These are phyloP conservation scores for Stenopsyche tienmushanensis DNA, from an alignment of 1,140 invertebrate genomes.

Conservation along the genomic window DNA sequence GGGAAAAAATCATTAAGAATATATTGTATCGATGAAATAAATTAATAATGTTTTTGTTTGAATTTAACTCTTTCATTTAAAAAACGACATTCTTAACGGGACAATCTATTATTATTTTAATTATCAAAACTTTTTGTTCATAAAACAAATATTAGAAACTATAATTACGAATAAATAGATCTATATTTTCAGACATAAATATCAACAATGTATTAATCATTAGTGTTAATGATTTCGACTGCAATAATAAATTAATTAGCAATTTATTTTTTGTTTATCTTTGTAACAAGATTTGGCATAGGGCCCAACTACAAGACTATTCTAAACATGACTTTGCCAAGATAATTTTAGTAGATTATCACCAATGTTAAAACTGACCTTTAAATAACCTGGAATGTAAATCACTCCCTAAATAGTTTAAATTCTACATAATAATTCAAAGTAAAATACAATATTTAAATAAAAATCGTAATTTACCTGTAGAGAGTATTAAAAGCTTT, in stretches of 20 bases:
- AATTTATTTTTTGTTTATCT: conserved; percentile 37
- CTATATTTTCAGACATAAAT: too few species aligned
- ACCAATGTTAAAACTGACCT: conserved; percentile 15
- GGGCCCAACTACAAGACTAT: conserved; percentile 27
- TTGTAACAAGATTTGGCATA: conserved; percentile 39
- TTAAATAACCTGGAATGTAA: conserved; percentile 1
- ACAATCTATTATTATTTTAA: too few species aligned
- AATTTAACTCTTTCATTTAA: too few species aligned
- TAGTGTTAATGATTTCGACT: neutral
- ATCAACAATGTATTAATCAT: neutral
- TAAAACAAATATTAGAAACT: too few species aligned
- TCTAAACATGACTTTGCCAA: conserved; percentile 33
- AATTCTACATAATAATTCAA: neutral
- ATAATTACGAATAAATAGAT: too few species aligned
- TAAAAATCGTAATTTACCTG: conserved; percentile 57
- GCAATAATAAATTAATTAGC: conserved; percentile 37
- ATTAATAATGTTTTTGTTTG: too few species aligned
- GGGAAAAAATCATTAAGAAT: too few species aligned
- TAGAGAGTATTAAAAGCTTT: conserved; percentile 95
- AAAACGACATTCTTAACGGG: too few species aligned
- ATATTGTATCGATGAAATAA: too few species aligned
- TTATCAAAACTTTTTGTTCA: too few species aligned
- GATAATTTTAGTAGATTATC: conserved; percentile 37
- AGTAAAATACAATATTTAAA: neutral
- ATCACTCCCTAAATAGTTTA: neutral